Evolutionary conservation across 2,797 vertebrate species (phyloP).

Genomic region (Tarsius wallacei): DNA sequence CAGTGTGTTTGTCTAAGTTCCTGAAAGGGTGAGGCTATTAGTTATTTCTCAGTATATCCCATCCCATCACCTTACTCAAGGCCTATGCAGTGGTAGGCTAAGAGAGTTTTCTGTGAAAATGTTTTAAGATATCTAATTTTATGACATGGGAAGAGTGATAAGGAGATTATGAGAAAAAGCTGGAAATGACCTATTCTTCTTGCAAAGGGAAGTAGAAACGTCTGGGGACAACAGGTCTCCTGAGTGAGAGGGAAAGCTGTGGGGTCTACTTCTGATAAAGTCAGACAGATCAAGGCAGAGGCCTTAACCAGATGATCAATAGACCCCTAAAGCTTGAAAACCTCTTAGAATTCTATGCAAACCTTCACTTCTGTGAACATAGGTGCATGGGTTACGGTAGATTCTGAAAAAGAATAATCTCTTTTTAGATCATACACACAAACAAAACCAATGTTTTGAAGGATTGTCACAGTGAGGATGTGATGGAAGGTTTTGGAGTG

Average conservation of each 20-base stretch:
- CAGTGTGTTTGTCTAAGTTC: constrained; percentile 29
- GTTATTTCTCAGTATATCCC: not conserved
- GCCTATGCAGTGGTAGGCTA: not conserved
- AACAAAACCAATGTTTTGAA: not conserved
- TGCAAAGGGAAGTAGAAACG: constrained; percentile 56
- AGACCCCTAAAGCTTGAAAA: not conserved
- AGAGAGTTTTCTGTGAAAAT: constrained; percentile 28
- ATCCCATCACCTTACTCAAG: not conserved
- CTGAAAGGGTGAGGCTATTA: not conserved
- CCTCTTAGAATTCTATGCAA: not conserved
- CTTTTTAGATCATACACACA: not conserved
- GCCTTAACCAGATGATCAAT: not conserved
- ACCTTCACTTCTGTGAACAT: not conserved
- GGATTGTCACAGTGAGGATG: not conserved
- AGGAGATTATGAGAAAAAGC: constrained; percentile 2
- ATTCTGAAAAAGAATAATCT: not conserved
- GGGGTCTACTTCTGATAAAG: not conserved
- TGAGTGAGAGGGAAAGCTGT: not conserved
- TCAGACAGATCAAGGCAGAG: not conserved
- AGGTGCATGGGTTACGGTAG: not conserved
- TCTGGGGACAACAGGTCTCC: not conserved
- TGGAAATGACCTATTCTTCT: not conserved
- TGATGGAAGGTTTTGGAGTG: not conserved
- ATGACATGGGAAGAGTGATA: not conserved
- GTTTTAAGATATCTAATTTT: constrained; percentile 19